A percentile compares a stretch with the other conserved stretches of the same genome.
These are phyloP conservation scores for Diaperis boleti DNA, from an alignment of 2,888 invertebrate genomes.

Conservation along the genomic window DNA sequence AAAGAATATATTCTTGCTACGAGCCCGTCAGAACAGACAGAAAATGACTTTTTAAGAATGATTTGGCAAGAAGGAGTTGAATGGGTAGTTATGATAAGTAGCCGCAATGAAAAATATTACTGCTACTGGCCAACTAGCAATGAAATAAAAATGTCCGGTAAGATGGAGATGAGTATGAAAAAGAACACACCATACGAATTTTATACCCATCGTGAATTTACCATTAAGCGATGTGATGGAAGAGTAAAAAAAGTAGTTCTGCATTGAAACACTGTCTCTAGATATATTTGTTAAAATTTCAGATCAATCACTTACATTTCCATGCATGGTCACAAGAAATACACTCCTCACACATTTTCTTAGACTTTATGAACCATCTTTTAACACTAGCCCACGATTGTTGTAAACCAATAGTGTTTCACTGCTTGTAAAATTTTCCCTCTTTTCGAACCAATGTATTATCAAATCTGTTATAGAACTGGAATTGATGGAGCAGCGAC, in stretches of 20 bases:
- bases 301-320: slow-evolving; percentile 21
- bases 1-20: slow-evolving; percentile 32
- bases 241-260: not conserved
- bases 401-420: slow-evolving; percentile 2
- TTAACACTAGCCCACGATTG: slow-evolving; percentile 7
- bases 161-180: not conserved
- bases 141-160: not conserved
- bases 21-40: slow-evolving; percentile 45
- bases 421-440: slow-evolving; percentile 9
- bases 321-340: slow-evolving; percentile 1
- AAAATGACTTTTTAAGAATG: slow-evolving; percentile 11
- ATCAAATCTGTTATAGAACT: slow-evolving; percentile 12
- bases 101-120: not conserved
- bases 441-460: too few relatives aligned
- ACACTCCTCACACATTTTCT: slow-evolving; percentile 1
- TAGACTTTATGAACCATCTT: slow-evolving; percentile 1
- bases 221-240: not conserved
- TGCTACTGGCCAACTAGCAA: slow-evolving; percentile 9
- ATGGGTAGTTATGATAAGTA: slow-evolving; percentile 10
- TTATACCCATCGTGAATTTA: not conserved
- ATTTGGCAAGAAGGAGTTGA: slow-evolving; percentile 26
- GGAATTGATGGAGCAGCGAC: slow-evolving; percentile 17
- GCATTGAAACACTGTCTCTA: too few relatives aligned
- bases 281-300: too few relatives aligned
- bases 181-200: not conserved